phyloP scores from a whole-genome alignment of 2,888 invertebrate genomes.

The Ormyrus thymus region DNA sequence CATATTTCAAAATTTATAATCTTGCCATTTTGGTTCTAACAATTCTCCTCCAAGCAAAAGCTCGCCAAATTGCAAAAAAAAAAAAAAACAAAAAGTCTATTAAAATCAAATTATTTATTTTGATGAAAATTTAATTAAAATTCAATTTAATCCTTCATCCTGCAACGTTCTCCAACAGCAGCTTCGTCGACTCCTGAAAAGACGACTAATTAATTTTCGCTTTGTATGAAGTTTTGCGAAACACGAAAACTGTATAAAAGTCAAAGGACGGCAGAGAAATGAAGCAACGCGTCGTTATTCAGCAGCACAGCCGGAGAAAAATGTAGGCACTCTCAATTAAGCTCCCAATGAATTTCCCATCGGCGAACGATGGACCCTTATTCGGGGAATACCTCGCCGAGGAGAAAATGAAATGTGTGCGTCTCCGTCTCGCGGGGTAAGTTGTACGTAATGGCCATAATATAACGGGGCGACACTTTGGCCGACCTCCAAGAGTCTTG shows the following conservation, averaged over 20 bases:
- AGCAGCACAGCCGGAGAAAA: neutral
- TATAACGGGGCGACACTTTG: conserved; percentile 67
- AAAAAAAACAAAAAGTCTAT: conserved; percentile 41
- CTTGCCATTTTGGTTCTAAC: no score
- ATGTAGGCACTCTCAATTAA: conserved; percentile 36
- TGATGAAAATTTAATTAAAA: conserved; percentile 51
- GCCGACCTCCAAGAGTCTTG: conserved; percentile 66
- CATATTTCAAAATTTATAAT: no score
- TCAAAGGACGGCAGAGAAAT: neutral
- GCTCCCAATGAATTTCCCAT: conserved; percentile 43
- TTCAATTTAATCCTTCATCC: conserved; percentile 8
- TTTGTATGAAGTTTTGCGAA: conserved; percentile 32
- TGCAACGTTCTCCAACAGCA: neutral
- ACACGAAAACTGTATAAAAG: neutral
- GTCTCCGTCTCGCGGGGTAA: conserved; percentile 58
- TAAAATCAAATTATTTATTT: conserved; percentile 49
- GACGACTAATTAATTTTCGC: conserved; percentile 53
- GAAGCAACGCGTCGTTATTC: neutral
- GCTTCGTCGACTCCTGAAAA: conserved; percentile 27
- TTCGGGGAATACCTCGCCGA: conserved; percentile 9
- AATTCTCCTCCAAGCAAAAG: neutral
- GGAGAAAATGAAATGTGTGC: conserved; percentile 63
- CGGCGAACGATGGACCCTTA: conserved; percentile 23
- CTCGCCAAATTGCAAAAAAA: neutral
- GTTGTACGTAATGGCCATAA: conserved; percentile 68